Evolutionary conservation across 2,113 vertebrate species (phyloP).

Genomic region (Lonchura striata): DNA sequence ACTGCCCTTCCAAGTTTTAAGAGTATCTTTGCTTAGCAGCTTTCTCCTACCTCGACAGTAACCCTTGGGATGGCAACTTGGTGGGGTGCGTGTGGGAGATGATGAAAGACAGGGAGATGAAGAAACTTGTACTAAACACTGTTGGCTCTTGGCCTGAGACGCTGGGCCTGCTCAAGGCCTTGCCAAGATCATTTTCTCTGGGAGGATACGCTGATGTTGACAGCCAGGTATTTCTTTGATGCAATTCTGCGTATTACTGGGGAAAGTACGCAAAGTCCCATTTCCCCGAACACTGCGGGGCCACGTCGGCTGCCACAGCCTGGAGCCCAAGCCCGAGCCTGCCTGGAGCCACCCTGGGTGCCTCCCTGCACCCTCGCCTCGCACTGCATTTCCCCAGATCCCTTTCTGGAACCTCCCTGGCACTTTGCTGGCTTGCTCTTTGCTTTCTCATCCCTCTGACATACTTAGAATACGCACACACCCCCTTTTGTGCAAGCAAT

Average conservation of each 20-base stretch:
- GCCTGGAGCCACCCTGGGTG: not conserved
- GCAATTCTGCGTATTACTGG: not conserved
- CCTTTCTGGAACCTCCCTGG: not conserved
- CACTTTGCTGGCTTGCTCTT: not conserved
- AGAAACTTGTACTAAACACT: not conserved
- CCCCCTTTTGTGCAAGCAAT: not conserved
- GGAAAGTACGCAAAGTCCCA: not conserved
- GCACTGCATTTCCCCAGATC: rapidly evolving
- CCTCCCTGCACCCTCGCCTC: not conserved
- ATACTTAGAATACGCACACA: rapidly evolving
- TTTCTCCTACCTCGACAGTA: not conserved
- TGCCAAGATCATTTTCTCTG: not conserved
- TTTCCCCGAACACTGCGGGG: not conserved
- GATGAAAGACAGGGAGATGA: not conserved
- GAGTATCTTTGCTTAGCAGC: not conserved
- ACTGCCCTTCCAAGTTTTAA: not conserved
- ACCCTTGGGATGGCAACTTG: not conserved
- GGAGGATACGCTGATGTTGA: constrained; percentile 10
- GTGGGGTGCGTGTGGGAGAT: not conserved
- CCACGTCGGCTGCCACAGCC: not conserved
- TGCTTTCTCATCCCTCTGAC: not conserved
- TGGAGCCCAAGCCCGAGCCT: not conserved
- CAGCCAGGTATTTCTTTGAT: constrained; percentile 51
- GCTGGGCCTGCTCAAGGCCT: not conserved
- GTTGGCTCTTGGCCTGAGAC: not conserved